Conservation (phyloP, 2,888 invertebrate species). For the Endotricha flammealis region DNA sequence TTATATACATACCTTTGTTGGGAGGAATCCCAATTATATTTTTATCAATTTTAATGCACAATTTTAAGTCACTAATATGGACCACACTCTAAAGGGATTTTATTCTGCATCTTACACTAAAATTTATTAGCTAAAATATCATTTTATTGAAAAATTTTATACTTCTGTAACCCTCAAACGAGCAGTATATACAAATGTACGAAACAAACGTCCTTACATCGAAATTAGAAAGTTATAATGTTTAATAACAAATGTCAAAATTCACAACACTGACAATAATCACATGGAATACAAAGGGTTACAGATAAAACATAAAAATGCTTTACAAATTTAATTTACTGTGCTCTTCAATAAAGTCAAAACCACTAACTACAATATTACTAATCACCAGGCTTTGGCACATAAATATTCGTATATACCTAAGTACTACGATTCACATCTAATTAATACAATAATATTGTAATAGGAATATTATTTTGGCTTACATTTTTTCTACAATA, state of each 20-base stretch:
- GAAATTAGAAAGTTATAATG: conserved; percentile 23
- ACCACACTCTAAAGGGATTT: conserved; percentile 67
- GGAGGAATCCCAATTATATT: conserved; percentile 16
- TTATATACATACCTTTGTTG: conserved; percentile 57
- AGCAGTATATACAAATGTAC: conserved; percentile 30
- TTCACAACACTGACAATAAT: conserved; percentile 55
- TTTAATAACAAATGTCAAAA: conserved; percentile 30
- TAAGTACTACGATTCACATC: conserved; percentile 39
- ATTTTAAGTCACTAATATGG: conserved; percentile 76
- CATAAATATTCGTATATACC: conserved; percentile 36
- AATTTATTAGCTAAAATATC: conserved; percentile 21
- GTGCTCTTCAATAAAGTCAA: conserved; percentile 35
- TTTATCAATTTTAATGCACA: conserved; percentile 52
- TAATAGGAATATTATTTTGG: conserved; percentile 43
- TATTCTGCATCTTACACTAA: conserved; percentile 21
- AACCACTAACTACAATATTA: conserved; percentile 30
- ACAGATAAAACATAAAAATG: conserved; percentile 31
- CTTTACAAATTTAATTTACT: conserved; percentile 24
- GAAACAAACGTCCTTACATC: conserved; percentile 23
- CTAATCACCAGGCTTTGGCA: conserved; percentile 39
- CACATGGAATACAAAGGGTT: conserved; percentile 30
- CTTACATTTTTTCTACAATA: too few species aligned
- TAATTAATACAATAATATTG: conserved; percentile 32
- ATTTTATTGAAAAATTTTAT: not conserved
- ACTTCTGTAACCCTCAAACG: conserved; percentile 30